Conservation (phyloP, 2,797 vertebrate species). For the Carcharodon carcharias region DNA sequence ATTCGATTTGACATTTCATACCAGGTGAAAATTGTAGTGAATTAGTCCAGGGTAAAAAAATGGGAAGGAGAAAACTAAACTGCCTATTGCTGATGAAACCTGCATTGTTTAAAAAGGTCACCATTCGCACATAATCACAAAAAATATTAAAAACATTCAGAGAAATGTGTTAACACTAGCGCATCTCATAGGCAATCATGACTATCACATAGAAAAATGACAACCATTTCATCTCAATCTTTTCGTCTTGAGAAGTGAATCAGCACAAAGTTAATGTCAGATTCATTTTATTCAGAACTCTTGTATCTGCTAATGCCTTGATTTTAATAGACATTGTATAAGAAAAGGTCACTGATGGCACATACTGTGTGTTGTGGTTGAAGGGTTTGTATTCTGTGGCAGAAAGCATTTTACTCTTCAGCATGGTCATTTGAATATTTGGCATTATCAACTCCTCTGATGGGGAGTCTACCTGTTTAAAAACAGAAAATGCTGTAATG, state of each 20-base stretch:
- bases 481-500: neutral
- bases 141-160: conserved; percentile 32
- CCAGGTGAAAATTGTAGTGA: conserved; percentile 51
- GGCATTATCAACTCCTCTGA: neutral
- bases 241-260: conserved; percentile 20
- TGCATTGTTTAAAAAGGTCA: conserved; percentile 36
- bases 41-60: conserved; percentile 51
- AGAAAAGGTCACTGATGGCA: conserved; percentile 16
- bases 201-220: neutral
- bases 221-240: neutral
- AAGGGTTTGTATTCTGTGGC: neutral
- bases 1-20: conserved; percentile 65
- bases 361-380: neutral
- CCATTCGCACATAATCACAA: conserved; percentile 25
- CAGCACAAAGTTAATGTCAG: conserved; percentile 34
- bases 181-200: conserved; percentile 22
- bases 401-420: neutral
- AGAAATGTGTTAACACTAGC: neutral
- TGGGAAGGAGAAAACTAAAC: conserved; percentile 36
- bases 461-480: neutral
- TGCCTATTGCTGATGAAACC: neutral
- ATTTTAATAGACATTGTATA: conserved; percentile 15
- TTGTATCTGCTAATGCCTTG: neutral
- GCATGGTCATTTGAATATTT: neutral
- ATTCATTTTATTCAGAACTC: conserved; percentile 32